Percentiles rank a stretch among this genome's conserved stretches.
Conservation (phyloP, 37 sponge, comb jelly and placozoan genomes). For the Tethya wilhelma region DNA sequence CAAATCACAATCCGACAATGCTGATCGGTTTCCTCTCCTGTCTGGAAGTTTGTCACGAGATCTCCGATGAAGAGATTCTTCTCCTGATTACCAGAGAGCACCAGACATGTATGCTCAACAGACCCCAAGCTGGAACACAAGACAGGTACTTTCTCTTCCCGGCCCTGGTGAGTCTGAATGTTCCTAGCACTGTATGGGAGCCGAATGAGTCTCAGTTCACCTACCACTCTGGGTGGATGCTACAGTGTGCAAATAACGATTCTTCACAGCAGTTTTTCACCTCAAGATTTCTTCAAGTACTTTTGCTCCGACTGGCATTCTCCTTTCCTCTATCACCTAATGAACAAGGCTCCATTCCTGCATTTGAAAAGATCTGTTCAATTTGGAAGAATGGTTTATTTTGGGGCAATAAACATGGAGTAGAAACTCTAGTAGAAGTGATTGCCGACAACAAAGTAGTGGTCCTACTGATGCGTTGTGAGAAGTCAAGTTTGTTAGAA, state of each 20-base stretch:
- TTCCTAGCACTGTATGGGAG: background rate
- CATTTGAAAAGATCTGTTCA: conserved; percentile 1
- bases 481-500: background rate
- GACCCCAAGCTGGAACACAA: no score
- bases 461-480: conserved; percentile 16
- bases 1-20: conserved; percentile 12
- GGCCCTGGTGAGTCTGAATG: background rate
- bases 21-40: conserved; percentile 7
- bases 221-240: conserved; percentile 18
- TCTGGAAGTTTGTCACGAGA: conserved; percentile 28
- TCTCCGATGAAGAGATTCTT: conserved; percentile 1
- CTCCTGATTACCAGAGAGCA: background rate
- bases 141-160: conserved; percentile 32
- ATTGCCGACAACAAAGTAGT: background rate
- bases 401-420: conserved; percentile 15
- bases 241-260: background rate
- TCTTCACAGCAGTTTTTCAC: conserved; percentile 5
- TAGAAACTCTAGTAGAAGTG: conserved; percentile 20
- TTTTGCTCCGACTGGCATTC: conserved; percentile 24
- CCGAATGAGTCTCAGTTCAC: background rate
- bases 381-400: conserved; percentile 28
- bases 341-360: background rate
- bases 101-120: background rate
- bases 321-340: background rate
- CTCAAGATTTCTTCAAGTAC: conserved; percentile 29